Base-by-base conservation (phyloP, 2,888 invertebrate genomes). In the Tetanocera ferruginea region DNA sequence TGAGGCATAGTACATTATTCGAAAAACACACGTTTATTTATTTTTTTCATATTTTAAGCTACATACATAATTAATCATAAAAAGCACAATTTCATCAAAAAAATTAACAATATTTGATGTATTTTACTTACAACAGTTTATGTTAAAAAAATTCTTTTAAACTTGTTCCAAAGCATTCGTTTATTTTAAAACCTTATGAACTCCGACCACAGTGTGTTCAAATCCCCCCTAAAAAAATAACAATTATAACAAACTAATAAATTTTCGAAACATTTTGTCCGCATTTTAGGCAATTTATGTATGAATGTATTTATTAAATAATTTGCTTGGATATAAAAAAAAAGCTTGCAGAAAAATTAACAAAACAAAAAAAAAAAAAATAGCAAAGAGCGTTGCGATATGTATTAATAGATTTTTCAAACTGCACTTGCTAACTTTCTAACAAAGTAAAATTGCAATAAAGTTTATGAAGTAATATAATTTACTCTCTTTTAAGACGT, bases 211-310 rank as follows among this genome's bases (percentile, higher is more conserved):
- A n/a, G 64, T 64, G 64, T 64, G 64, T 64, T 64, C 64, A 55
- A 55, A 52, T 1, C 11, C 43, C 11, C 43, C 43, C 43, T n/a
- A n/a, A n/a, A 55, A 6, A 19, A 8, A 55, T 1, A 17, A 52
- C 52, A 52, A 55, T 52, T 52, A 31, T 62, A 31, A 62, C 23
- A 14, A 31, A 64, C 28, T 62, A 14, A 64, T 31, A 31, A 28
- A 64, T 31, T 64, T 64, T 64, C 4, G 34, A 71, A 69, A 31
- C 17, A 57, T 34, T 71, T 71, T 57, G 5, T 43, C 25, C 66
- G 23, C 51, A 76, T 67, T 57, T 67, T 57, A 67, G 69, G 3
- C 69, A 85, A 84, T 84, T 86, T 86, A 84, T 87, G 85, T 85
- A 77, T 83, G 84, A 81, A 83, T 81, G 55, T 69, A 57, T 74